A percentile compares a stretch with the other conserved stretches of the same genome.
phyloP scores from a whole-genome alignment of 2,888 invertebrate species.

The Didymodactylos carnosus region DNA sequence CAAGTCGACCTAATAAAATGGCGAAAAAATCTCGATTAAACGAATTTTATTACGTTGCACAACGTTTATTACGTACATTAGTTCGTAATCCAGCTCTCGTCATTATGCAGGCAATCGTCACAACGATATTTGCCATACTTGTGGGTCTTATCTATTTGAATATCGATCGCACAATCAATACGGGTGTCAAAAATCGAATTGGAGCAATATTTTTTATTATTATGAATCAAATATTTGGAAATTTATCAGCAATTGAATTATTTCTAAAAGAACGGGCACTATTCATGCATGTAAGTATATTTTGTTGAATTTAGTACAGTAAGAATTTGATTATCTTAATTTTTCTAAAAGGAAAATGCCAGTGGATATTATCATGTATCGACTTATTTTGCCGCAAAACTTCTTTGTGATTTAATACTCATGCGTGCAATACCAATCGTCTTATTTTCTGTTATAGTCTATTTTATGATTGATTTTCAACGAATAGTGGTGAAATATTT shows the following conservation, averaged over 20 bases:
- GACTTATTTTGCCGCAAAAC: conserved; percentile 16
- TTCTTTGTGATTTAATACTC: conserved; percentile 17
- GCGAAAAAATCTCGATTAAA: not conserved
- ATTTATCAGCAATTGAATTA: conserved; percentile 31
- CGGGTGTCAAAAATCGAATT: conserved; percentile 31
- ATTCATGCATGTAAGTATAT: conserved; percentile 28
- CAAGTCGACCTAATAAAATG: not conserved
- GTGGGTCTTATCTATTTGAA: conserved; percentile 32
- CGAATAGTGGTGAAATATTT: not conserved
- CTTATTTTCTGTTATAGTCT: conserved; percentile 15
- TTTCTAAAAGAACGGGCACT: conserved; percentile 32
- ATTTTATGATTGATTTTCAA: conserved; percentile 14
- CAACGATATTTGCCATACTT: conserved; percentile 27
- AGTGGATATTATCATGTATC: conserved; percentile 17
- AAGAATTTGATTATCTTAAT: no score
- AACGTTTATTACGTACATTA: not conserved
- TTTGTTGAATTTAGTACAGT: not conserved
- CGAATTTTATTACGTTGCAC: not conserved
- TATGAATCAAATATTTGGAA: conserved; percentile 33
- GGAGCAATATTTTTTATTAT: conserved; percentile 34
- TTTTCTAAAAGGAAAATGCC: conserved; percentile 17
- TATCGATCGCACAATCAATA: conserved; percentile 21
- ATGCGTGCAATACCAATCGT: conserved; percentile 12
- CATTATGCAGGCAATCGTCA: conserved; percentile 22
- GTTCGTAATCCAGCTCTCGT: not conserved